phyloP scores from a whole-genome alignment of 2,113 vertebrate genomes.

The Dromiciops gliroides region DNA sequence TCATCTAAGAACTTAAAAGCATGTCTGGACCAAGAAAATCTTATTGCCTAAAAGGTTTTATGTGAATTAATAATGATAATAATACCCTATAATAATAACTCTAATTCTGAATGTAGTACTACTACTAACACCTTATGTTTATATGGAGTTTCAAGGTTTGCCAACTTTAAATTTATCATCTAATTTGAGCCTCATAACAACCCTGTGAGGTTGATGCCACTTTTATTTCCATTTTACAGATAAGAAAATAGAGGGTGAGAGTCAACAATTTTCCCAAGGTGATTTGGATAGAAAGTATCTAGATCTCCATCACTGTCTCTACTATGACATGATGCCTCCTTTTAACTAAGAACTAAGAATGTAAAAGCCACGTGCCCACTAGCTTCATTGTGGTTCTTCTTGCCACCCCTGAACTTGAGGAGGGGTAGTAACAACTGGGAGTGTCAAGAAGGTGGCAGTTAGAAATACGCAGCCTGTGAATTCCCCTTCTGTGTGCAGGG shows the following conservation, averaged over 20 bases:
- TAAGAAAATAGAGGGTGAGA: neutral
- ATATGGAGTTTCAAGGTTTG: neutral
- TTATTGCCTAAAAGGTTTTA: neutral
- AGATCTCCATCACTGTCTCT: neutral
- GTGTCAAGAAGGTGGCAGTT: neutral
- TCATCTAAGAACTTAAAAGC: neutral
- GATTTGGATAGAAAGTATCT: neutral
- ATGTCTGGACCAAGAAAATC: neutral
- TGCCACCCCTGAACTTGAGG: no score
- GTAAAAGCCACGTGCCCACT: accelerated
- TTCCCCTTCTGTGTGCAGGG: neutral
- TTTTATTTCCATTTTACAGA: neutral
- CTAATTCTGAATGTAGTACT: neutral
- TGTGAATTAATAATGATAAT: neutral
- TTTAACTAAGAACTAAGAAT: neutral
- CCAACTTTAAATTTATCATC: neutral
- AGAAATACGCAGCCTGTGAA: neutral
- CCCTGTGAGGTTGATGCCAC: neutral
- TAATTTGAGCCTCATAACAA: neutral
- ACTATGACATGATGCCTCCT: neutral
- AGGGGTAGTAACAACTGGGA: neutral
- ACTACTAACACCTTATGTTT: neutral
- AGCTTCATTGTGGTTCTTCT: neutral
- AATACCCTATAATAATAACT: neutral
- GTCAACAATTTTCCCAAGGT: neutral